phyloP scores from a whole-genome alignment of 2,113 vertebrate species.

The Himantopus leucocephalus region DNA sequence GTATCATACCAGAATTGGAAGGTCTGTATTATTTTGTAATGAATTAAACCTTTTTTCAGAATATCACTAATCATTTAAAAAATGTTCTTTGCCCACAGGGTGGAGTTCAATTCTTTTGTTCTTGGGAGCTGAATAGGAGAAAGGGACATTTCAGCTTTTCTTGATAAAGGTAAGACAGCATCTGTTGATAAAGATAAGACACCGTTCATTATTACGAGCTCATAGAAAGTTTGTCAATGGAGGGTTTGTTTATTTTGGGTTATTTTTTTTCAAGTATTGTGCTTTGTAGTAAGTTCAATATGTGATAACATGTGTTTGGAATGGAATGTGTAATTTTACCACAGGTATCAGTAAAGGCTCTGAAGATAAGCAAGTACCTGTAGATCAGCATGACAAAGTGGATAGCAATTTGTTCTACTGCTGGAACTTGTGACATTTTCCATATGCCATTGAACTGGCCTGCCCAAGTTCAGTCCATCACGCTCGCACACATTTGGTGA shows the following conservation, averaged over 20 bases:
- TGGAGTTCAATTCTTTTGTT: conserved; percentile 60
- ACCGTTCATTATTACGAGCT: conserved; percentile 29
- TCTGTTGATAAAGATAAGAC: conserved; percentile 58
- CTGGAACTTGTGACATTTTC: conserved; percentile 33
- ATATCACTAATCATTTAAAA: neutral
- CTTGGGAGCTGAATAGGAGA: conserved; percentile 46
- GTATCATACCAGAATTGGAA: neutral
- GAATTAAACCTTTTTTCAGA: neutral
- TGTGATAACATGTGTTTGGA: conserved; percentile 52
- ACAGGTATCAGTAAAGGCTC: conserved; percentile 51
- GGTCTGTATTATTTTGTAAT: neutral
- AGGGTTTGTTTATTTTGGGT: conserved; percentile 41
- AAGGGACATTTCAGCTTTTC: conserved; percentile 31
- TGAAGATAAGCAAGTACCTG: conserved; percentile 62
- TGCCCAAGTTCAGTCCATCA: neutral
- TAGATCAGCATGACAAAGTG: conserved; percentile 63
- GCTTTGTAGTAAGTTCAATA: conserved; percentile 41
- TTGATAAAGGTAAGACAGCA: conserved; percentile 68
- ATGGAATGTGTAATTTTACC: conserved; percentile 47
- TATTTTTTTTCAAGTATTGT: neutral
- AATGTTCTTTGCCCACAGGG: conserved; percentile 46
- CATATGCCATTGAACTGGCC: neutral
- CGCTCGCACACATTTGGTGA: neutral
- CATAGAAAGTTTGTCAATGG: conserved; percentile 34
- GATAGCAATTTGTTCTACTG: conserved; percentile 27